Conservation (phyloP, 2,797 vertebrate genomes). For the Cyclura pinguis region DNA sequence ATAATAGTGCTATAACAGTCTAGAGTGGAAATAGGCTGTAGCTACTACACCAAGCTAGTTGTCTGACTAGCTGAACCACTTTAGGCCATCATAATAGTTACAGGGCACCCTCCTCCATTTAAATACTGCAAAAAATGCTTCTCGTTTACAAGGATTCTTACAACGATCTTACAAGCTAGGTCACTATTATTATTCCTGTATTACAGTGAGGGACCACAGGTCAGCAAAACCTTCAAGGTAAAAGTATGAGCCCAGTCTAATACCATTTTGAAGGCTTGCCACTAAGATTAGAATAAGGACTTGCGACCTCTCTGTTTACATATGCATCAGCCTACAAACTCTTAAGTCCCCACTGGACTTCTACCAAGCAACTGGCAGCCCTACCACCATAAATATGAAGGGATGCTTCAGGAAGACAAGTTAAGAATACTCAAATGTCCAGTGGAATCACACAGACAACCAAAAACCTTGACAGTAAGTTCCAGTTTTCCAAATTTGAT, state of each 20-base stretch:
- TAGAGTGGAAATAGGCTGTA: no score
- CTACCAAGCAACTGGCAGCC: not conserved
- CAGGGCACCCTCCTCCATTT: not conserved
- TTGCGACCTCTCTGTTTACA: not conserved
- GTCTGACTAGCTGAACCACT: not conserved
- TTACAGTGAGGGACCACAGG: not conserved
- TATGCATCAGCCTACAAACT: not conserved
- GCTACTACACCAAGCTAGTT: not conserved
- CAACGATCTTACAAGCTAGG: not conserved
- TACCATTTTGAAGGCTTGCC: not conserved
- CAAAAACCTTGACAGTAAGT: not conserved
- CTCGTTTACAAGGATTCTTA: not conserved
- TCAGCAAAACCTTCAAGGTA: not conserved
- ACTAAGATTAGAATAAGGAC: not conserved
- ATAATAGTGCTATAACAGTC: no score
- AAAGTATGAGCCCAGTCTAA: not conserved
- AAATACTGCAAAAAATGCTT: not conserved
- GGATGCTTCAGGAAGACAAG: not conserved
- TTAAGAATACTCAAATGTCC: not conserved
- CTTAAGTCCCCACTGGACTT: not conserved
- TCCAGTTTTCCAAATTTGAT: not conserved
- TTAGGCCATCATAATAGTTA: not conserved
- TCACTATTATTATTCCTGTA: not conserved
- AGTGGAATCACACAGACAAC: not conserved
- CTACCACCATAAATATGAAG: not conserved